A percentile compares a stretch with the other conserved stretches of the same genome.
Conservation (phyloP, 2,113 vertebrate genomes). For the Paramormyrops kingsleyae region DNA sequence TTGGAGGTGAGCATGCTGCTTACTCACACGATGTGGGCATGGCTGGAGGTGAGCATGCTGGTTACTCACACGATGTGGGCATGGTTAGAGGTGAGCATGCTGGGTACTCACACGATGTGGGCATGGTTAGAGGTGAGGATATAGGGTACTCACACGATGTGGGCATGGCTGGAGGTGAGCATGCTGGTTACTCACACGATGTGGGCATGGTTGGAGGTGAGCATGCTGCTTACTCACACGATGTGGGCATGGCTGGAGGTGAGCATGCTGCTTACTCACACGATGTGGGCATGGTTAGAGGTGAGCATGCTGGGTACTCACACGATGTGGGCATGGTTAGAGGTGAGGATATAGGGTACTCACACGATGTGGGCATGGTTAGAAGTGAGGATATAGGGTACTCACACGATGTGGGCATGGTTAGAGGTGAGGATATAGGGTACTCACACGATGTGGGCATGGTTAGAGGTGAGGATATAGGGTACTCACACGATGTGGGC, state of each 20-base stretch:
- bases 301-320: not conserved
- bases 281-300: not conserved
- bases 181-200: constrained; percentile 47
- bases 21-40: constrained; percentile 51
- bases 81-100: not conserved
- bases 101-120: constrained; percentile 73
- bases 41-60: too few species aligned
- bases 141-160: not conserved
- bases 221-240: constrained; percentile 70
- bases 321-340: not conserved
- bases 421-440: not conserved
- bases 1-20: not conserved
- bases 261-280: constrained; percentile 49
- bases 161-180: constrained; percentile 29
- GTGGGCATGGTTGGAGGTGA: constrained; percentile 29
- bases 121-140: not conserved
- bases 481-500: too few species aligned
- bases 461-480: not conserved
- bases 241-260: constrained; percentile 27
- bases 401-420: constrained; percentile 58
- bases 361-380: constrained; percentile 86
- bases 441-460: constrained; percentile 91
- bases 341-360: constrained; percentile 50
- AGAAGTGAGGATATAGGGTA: too few species aligned
- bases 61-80: too few species aligned